phyloP scores from a whole-genome alignment of 2,797 vertebrate genomes.

The Phalloptychus januarius region DNA sequence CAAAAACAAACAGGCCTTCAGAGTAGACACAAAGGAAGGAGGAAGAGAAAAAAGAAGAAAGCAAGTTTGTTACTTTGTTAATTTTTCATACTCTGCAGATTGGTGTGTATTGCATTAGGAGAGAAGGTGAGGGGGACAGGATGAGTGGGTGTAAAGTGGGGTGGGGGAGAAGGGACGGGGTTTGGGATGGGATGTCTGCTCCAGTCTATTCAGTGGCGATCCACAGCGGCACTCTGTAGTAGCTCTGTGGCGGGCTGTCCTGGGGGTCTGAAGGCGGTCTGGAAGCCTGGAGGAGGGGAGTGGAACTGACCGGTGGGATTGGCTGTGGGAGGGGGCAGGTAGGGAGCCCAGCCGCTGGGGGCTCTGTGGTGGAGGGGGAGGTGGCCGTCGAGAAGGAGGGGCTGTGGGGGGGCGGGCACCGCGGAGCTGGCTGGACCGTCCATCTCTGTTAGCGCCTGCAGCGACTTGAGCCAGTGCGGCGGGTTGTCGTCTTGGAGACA shows the following conservation, averaged over 20 bases:
- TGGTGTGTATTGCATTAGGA: slow-evolving; percentile 71
- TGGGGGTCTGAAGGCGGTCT: slow-evolving; percentile 98
- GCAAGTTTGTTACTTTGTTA: slow-evolving; percentile 82
- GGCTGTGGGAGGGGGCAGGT: slow-evolving; percentile 87
- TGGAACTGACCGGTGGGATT: slow-evolving; percentile 93
- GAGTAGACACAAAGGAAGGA: slow-evolving; percentile 66
- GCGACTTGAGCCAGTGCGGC: slow-evolving; percentile 99
- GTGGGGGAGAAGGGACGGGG: neutral
- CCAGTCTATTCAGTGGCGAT: slow-evolving; percentile 93
- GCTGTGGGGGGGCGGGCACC: slow-evolving; percentile 77
- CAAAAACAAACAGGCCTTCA: slow-evolving; percentile 67
- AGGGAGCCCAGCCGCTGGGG: slow-evolving; percentile 92
- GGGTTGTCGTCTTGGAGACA: slow-evolving; percentile 99
- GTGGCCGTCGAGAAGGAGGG: slow-evolving; percentile 87
- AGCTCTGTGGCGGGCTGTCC: slow-evolving; percentile 98
- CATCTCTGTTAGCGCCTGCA: slow-evolving; percentile 98
- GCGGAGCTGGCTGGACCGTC: slow-evolving; percentile 88
- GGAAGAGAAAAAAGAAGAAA: slow-evolving; percentile 78
- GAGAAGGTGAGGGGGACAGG: slow-evolving; percentile 41
- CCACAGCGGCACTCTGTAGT: slow-evolving; percentile 98
- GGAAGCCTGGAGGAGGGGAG: slow-evolving; percentile 97
- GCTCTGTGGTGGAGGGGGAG: slow-evolving; percentile 96
- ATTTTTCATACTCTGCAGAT: slow-evolving; percentile 82
- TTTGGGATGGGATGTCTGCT: slow-evolving; percentile 53
- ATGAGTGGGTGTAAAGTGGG: slow-evolving; percentile 72